These are phyloP conservation scores for Brachypodius melanocephalos DNA, from an alignment of 2,113 vertebrate species.

Conservation along the genomic window DNA sequence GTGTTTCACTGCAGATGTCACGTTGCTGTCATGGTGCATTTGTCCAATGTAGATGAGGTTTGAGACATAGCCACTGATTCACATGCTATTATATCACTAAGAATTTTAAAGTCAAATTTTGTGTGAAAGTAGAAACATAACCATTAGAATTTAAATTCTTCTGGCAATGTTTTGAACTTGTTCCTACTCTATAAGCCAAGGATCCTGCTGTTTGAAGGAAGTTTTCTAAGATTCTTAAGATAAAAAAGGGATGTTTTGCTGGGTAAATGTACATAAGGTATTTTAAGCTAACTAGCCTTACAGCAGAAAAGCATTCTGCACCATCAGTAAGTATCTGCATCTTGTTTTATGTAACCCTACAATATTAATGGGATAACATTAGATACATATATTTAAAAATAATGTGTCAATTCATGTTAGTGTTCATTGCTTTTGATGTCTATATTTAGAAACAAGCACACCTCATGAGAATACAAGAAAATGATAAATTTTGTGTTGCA, in stretches of 20 bases:
- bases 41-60: background rate
- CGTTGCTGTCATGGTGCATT: background rate
- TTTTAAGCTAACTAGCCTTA: background rate
- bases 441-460: background rate
- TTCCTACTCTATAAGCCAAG: background rate
- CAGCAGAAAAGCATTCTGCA: background rate
- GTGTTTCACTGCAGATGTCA: background rate
- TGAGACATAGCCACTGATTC: background rate
- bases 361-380: background rate
- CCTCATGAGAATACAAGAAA: background rate
- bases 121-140: background rate
- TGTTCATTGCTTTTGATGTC: background rate
- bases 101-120: background rate
- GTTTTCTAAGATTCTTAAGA: background rate
- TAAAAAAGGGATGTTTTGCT: background rate
- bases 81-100: background rate
- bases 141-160: background rate
- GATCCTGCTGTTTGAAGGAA: background rate
- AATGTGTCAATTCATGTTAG: background rate
- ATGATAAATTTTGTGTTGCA: background rate
- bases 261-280: background rate
- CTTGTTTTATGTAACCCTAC: background rate
- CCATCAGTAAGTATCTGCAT: background rate
- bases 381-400: background rate
- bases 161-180: background rate